Evolutionary conservation across 2,113 vertebrate species (phyloP).

Genomic region (Stictonetta naevosa): DNA sequence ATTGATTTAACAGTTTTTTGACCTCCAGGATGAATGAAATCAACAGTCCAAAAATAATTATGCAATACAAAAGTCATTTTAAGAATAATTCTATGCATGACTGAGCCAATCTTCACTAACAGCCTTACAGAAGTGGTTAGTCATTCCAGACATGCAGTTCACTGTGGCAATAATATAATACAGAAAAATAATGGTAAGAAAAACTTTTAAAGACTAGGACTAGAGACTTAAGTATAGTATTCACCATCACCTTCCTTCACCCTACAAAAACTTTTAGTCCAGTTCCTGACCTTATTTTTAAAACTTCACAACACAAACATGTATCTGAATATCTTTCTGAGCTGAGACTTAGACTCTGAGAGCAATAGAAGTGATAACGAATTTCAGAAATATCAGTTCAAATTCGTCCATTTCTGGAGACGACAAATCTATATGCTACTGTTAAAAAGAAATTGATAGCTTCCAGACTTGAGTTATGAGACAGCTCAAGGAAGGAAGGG

Average conservation of each 20-base stretch:
- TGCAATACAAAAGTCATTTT: not conserved
- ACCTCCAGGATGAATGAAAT: not conserved
- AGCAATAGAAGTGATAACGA: not conserved
- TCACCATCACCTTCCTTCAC: not conserved
- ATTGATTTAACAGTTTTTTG: not conserved
- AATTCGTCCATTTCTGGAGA: not conserved
- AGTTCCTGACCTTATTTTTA: not conserved
- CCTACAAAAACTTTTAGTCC: not conserved
- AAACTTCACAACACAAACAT: not conserved
- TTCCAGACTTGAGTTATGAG: not conserved
- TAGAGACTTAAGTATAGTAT: not conserved
- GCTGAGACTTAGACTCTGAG: not conserved
- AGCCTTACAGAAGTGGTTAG: not conserved
- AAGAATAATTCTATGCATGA: not conserved
- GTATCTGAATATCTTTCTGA: not conserved
- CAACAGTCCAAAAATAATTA: not conserved
- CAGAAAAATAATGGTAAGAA: not conserved
- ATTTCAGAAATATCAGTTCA: not conserved
- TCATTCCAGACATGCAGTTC: not conserved
- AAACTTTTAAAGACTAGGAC: not conserved
- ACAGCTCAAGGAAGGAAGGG: not conserved
- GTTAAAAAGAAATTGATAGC: not conserved
- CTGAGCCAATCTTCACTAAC: not conserved
- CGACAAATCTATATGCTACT: not conserved
- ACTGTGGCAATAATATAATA: not conserved